phyloP scores from a whole-genome alignment of 2,797 vertebrate genomes.

The Acanthis flammea region DNA sequence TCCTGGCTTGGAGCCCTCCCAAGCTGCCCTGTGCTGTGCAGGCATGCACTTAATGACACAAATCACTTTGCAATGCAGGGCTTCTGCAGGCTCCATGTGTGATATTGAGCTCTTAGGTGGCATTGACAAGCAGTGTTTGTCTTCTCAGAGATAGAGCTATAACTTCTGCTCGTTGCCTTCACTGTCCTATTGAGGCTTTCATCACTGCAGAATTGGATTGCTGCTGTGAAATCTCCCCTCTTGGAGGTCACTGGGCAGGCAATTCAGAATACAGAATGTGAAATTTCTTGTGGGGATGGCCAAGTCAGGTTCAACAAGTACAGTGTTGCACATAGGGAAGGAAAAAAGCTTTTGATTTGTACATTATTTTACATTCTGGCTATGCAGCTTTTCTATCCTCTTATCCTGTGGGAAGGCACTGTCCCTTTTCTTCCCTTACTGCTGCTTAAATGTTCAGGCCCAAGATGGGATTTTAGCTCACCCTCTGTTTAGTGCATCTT shows the following conservation, averaged over 20 bases:
- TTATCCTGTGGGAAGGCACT: background rate
- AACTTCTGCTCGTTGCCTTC: constrained; percentile 26
- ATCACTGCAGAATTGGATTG: constrained; percentile 17
- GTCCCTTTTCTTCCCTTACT: background rate
- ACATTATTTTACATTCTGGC: rapidly evolving
- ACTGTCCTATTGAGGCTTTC: background rate
- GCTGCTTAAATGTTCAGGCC: background rate
- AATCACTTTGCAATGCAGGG: background rate
- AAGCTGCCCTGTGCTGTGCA: background rate
- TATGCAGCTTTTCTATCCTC: background rate
- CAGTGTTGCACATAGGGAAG: background rate
- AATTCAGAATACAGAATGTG: background rate
- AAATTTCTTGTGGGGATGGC: background rate
- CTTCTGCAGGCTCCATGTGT: background rate
- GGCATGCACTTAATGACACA: background rate
- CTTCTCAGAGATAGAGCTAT: constrained; percentile 19
- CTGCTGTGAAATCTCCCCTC: background rate
- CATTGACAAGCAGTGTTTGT: constrained; percentile 39
- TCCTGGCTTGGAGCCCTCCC: background rate
- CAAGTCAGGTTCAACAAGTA: background rate
- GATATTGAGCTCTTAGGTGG: constrained; percentile 7
- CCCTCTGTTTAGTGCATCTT: background rate
- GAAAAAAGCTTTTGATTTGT: background rate
- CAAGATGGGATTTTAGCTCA: background rate
- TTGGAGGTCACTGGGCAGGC: constrained; percentile 29